Conservation (phyloP, 2,888 invertebrate genomes). For the Aphelenchoides bicaudatus region DNA sequence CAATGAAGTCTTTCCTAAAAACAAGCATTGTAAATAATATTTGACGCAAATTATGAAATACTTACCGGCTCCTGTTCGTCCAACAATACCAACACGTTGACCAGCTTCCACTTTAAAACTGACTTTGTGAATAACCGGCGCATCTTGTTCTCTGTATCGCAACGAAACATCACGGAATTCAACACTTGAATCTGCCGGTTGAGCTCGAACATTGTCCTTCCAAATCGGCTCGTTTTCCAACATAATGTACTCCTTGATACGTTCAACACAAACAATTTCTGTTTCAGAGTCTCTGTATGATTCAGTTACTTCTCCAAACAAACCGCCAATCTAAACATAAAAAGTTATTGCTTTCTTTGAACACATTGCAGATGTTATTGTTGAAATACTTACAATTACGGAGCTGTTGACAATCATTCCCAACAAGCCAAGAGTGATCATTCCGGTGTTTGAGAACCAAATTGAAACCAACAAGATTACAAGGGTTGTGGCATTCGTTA, state of each 20-base stretch:
- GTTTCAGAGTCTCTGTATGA: conserved; percentile 78
- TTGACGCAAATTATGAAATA: not conserved
- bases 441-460: conserved; percentile 12
- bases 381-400: conserved; percentile 6
- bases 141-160: conserved; percentile 61
- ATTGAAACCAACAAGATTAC: conserved; percentile 68
- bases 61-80: conserved; percentile 59
- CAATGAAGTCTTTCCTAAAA: conserved; percentile 69
- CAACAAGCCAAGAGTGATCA: conserved; percentile 2
- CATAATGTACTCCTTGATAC: conserved; percentile 87
- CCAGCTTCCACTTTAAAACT: conserved; percentile 67
- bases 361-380: no score
- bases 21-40: no score
- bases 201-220: not conserved
- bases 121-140: conserved; percentile 77
- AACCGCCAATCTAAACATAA: conserved; percentile 1
- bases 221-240: conserved; percentile 61
- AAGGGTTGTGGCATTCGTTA: conserved; percentile 77
- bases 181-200: conserved; percentile 41
- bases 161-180: conserved; percentile 46
- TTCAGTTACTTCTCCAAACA: conserved; percentile 4
- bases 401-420: conserved; percentile 17
- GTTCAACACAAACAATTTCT: conserved; percentile 90
- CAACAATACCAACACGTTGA: conserved; percentile 69
- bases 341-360: no score